Evolutionary conservation across 2,797 vertebrate genomes (phyloP).

Genomic region (Onychomys leucogaster): DNA sequence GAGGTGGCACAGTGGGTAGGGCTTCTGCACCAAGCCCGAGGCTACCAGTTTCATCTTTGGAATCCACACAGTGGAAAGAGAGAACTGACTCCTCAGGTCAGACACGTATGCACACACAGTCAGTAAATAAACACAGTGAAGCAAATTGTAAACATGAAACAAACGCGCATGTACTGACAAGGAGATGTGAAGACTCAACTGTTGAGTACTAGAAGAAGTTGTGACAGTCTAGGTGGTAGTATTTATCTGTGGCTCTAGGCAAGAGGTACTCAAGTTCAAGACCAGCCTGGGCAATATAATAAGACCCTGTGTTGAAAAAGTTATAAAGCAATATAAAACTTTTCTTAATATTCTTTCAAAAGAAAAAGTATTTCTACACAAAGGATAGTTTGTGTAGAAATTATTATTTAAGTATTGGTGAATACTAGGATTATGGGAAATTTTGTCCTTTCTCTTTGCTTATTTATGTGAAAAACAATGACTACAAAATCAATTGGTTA

Average conservation of each 20-base stretch:
- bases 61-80: not conserved
- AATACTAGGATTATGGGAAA: not conserved
- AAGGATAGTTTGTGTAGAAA: not conserved
- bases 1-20: no score
- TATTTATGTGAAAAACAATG: conserved; percentile 39
- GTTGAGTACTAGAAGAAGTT: not conserved
- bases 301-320: not conserved
- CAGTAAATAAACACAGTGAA: not conserved
- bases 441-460: conserved; percentile 1
- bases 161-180: not conserved
- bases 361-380: not conserved
- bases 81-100: no score
- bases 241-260: not conserved
- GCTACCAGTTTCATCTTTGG: not conserved
- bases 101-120: not conserved
- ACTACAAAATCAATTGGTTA: not conserved
- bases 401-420: conserved; percentile 29
- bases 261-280: not conserved
- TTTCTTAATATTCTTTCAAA: conserved; percentile 21
- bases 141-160: not conserved
- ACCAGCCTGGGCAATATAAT: not conserved
- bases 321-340: conserved; percentile 10
- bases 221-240: not conserved
- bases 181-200: not conserved
- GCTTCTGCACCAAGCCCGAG: not conserved